Evolutionary conservation across 2,113 vertebrate species (phyloP), one percentile per base, ranked within the genome.

Genomic region (Petrocephalus microphthalmus): DNA sequence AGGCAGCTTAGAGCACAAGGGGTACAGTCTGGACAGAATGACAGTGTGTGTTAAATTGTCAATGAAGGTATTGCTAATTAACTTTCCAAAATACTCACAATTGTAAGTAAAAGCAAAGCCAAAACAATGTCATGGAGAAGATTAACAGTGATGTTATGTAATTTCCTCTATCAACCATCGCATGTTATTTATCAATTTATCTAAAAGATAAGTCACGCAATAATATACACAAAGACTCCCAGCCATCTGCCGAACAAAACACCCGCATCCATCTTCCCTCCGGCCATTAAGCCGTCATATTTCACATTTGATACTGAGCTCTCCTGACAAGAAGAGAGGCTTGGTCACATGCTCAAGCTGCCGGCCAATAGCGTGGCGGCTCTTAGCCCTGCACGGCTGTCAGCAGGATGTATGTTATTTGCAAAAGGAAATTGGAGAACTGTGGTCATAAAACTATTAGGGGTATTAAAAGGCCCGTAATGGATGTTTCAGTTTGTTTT

Each of bases 351-450:
- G 87, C 25, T 52, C 51, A 67, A 15, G 3, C 47, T 78, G 47
- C 87, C 29, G 4, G 20, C 87, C 25, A 82, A 78, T 81, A 67
- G 71, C 49, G 8, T 22, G 20, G 17, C 19, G 1, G n/a, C 13
- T 8, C 67, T 29, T 3, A 47, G 25, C 49, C 60, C 45, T 47
- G 52, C n/a, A 6, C 13, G 6, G 25, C 25, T 2, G 49, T 85
- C 47, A 78, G 86, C 54, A 57, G 83, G 85, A 90, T 87, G 91
- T 93, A 94, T 88, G 90, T 93, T 92, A 92, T 88, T 83, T 64
- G 87, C 89, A 88, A 56, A 91, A 64, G 42, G 90, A 92, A 91
- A 92, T 92, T 20, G 78, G 91, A 54, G 92, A 91, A 90, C 88
- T 82, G 2, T 89, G 52, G 90, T 93, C 92, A 91, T 92, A 91